phyloP scores from a whole-genome alignment of 1,140 invertebrate genomes.

The Anastrepha ludens region DNA sequence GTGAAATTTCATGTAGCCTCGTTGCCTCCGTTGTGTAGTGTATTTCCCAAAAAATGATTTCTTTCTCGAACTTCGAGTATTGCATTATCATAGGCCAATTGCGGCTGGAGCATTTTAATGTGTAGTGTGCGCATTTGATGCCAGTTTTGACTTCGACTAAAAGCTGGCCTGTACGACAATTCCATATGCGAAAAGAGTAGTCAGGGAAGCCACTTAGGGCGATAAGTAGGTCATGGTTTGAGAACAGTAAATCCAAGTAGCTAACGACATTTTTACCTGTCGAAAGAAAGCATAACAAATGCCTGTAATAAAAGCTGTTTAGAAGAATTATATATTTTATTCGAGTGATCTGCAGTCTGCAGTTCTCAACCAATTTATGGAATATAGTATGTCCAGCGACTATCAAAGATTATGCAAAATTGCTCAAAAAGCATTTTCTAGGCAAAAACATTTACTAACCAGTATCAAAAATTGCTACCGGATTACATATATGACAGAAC shows the following conservation, averaged over 20 bases:
- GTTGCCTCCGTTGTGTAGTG: conserved; percentile 20
- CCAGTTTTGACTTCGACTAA: conserved; percentile 57
- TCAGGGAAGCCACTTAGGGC: conserved; percentile 61
- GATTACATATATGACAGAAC: too few relatives aligned
- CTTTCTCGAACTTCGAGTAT: conserved; percentile 61
- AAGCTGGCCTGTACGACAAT: conserved; percentile 62
- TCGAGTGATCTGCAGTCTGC: too few relatives aligned
- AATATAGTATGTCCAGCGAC: too few relatives aligned
- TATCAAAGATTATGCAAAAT: too few relatives aligned
- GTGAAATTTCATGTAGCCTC: conserved; percentile 60
- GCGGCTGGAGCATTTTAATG: conserved; percentile 45
- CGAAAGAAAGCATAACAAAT: neutral
- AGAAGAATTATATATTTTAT: too few relatives aligned
- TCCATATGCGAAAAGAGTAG: conserved; percentile 62
- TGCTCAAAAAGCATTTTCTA: too few relatives aligned
- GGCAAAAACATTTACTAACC: too few relatives aligned
- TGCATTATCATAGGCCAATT: conserved; percentile 63
- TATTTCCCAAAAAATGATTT: conserved; percentile 64
- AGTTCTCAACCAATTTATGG: too few relatives aligned
- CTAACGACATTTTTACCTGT: conserved; percentile 12
- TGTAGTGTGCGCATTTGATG: neutral
- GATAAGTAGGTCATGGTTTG: conserved; percentile 63
- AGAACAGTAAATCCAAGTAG: conserved; percentile 62
- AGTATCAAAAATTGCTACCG: too few relatives aligned
- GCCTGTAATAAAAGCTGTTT: too few relatives aligned